Conservation (phyloP, 2,113 vertebrate species). For the Poicephalus meyeri region DNA sequence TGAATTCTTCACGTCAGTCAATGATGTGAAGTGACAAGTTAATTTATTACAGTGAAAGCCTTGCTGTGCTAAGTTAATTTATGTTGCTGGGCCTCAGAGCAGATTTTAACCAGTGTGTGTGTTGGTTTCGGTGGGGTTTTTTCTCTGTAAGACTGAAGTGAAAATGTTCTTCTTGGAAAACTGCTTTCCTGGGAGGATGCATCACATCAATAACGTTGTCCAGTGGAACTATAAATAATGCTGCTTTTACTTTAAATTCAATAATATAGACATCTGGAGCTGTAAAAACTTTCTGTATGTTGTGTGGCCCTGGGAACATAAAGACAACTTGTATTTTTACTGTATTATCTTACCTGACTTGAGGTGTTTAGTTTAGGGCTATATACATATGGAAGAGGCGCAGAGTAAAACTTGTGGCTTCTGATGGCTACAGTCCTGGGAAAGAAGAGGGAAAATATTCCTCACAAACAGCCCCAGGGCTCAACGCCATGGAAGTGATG, state of each 20-base stretch:
- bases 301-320: not conserved
- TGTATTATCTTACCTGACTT: not conserved
- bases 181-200: not conserved
- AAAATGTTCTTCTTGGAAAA: not conserved
- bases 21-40: constrained; percentile 50
- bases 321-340: not conserved
- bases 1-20: constrained; percentile 34
- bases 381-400: not conserved
- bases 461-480: not conserved
- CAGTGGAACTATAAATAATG: not conserved
- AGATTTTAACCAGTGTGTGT: not conserved
- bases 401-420: not conserved
- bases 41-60: constrained; percentile 42
- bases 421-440: not conserved
- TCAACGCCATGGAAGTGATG: not conserved
- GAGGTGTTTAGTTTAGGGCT: not conserved
- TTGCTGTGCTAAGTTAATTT: constrained; percentile 47
- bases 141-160: not conserved
- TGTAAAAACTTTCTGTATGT: not conserved
- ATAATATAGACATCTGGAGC: not conserved
- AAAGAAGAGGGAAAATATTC: not conserved
- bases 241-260: not conserved
- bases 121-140: not conserved
- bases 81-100: not conserved
- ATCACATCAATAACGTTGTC: not conserved